These are phyloP conservation scores for Sebastes diaconus DNA, from an alignment of 2,797 vertebrate species.

Conservation along the genomic window DNA sequence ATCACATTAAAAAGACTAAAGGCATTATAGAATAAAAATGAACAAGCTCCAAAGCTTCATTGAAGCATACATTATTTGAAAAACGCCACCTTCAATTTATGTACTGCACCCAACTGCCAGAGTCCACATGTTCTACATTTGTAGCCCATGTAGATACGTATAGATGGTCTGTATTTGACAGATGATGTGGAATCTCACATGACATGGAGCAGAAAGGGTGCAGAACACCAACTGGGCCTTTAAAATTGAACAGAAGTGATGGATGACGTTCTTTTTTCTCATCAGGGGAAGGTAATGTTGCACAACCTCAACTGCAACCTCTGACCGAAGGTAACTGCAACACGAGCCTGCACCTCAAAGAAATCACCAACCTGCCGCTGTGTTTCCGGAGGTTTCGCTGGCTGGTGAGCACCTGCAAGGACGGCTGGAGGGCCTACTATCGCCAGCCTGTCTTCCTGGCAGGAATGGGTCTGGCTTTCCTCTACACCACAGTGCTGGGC, in stretches of 20 bases:
- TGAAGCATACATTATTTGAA: neutral
- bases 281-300: slow-evolving; percentile 60
- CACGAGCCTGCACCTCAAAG: slow-evolving; percentile 57
- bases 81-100: neutral
- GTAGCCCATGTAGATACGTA: neutral
- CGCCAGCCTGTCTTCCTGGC: slow-evolving; percentile 84
- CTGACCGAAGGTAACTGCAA: slow-evolving; percentile 66
- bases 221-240: slow-evolving; percentile 3
- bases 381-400: slow-evolving; percentile 72
- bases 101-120: neutral
- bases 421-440: slow-evolving; percentile 84
- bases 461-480: slow-evolving; percentile 86
- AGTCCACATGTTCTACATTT: neutral
- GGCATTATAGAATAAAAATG: too few relatives aligned
- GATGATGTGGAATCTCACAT: neutral
- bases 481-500: slow-evolving; percentile 86
- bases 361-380: slow-evolving; percentile 63
- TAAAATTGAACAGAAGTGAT: slow-evolving; percentile 26
- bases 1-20: neutral
- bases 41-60: neutral
- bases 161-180: slow-evolving; percentile 1
- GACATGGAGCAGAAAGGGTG: neutral
- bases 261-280: slow-evolving; percentile 40
- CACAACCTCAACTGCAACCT: slow-evolving; percentile 48
- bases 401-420: slow-evolving; percentile 77